These are phyloP conservation scores for Clupea harengus DNA, from an alignment of 2,113 vertebrate species.

Conservation along the genomic window DNA sequence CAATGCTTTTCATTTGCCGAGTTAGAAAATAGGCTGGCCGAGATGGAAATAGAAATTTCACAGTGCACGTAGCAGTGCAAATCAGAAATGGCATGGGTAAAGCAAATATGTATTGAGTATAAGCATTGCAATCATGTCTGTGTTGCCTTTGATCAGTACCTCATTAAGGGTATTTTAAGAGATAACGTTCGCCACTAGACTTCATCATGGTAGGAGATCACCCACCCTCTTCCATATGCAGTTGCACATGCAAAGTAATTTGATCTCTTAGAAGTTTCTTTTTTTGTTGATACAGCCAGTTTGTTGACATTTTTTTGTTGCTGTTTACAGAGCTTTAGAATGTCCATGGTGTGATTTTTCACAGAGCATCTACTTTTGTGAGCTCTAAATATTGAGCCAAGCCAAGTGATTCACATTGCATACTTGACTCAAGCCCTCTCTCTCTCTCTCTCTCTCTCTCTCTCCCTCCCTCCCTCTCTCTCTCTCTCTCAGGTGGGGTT, in stretches of 20 bases:
- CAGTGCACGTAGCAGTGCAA: neutral
- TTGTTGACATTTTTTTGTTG: neutral
- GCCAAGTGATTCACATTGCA: neutral
- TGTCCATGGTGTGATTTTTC: neutral
- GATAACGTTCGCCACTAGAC: neutral
- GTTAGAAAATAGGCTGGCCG: neutral
- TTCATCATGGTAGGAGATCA: neutral
- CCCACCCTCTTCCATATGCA: neutral
- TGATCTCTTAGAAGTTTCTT: neutral
- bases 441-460: neutral
- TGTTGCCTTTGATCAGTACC: neutral
- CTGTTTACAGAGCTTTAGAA: neutral
- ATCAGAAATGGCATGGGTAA: neutral
- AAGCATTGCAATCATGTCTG: neutral
- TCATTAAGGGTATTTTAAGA: neutral
- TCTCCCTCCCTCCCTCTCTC: neutral
- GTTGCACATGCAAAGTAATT: neutral
- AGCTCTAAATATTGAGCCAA: neutral
- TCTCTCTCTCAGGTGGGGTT: constrained; percentile 62
- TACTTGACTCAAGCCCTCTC: neutral
- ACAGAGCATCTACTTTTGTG: neutral
- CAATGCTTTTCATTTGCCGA: neutral
- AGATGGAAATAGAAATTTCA: neutral
- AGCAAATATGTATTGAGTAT: neutral
- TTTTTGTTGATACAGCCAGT: neutral